Evolutionary conservation across 2,888 invertebrate genomes (phyloP).

Genomic region (Digitonthophagus gazella): DNA sequence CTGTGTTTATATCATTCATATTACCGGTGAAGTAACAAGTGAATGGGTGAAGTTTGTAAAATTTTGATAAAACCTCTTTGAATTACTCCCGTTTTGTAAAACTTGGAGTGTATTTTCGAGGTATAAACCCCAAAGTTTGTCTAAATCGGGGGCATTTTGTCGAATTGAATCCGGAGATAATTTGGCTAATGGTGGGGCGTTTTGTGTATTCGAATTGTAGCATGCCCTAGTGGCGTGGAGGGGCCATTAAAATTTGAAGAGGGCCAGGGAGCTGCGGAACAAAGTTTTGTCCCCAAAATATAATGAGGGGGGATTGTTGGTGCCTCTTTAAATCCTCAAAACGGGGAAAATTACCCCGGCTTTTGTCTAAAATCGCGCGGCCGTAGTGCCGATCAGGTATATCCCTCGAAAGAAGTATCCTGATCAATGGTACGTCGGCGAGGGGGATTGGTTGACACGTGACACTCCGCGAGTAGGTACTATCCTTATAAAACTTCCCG

Average conservation of each 20-base stretch:
- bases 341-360: conserved; percentile 28
- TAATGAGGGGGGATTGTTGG: conserved; percentile 25
- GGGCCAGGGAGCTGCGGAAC: conserved; percentile 1
- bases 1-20: too few relatives aligned
- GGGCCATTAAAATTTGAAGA: conserved; percentile 18
- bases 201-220: neutral
- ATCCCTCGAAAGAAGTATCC: conserved; percentile 21
- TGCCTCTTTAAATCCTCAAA: conserved; percentile 26
- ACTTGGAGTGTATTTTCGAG: neutral
- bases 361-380: conserved; percentile 31
- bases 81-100: too few relatives aligned
- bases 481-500: conserved; percentile 34
- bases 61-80: neutral
- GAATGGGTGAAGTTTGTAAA: too few relatives aligned
- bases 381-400: conserved; percentile 27
- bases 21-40: too few relatives aligned
- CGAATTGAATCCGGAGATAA: neutral
- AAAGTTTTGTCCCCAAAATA: conserved; percentile 21
- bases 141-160: neutral
- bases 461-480: conserved; percentile 30
- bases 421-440: conserved; percentile 24
- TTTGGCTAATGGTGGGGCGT: neutral
- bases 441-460: conserved; percentile 28
- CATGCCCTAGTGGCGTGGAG: neutral
- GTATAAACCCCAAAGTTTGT: neutral